Evolutionary conservation across 2,888 invertebrate species (phyloP).

Genomic region (Hirudinaria manillensis): DNA sequence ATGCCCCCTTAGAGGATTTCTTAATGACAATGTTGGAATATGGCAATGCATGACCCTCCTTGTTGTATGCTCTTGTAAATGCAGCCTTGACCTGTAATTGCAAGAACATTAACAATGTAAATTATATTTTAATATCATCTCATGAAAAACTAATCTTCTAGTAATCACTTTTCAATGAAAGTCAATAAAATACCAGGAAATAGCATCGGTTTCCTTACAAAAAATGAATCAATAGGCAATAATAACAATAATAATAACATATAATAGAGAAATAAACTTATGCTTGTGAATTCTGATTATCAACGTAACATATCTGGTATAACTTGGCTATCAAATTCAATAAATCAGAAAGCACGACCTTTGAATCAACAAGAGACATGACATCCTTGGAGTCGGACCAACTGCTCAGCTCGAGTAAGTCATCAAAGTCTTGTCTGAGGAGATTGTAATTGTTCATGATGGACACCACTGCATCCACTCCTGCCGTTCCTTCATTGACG

Average conservation of each 20-base stretch:
- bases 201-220: too few relatives aligned
- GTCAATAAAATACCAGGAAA: too few relatives aligned
- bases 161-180: too few relatives aligned
- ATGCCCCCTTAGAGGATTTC: conserved; percentile 52
- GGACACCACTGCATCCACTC: conserved; percentile 65
- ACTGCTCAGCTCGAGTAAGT: conserved; percentile 72
- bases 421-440: conserved; percentile 83
- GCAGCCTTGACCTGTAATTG: conserved; percentile 75
- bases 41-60: conserved; percentile 70
- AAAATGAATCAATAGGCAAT: too few relatives aligned
- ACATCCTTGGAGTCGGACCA: conserved; percentile 72
- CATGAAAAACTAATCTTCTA: too few relatives aligned
- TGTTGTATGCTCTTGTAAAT: conserved; percentile 86
- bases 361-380: conserved; percentile 63
- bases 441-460: conserved; percentile 79
- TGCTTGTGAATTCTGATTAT: too few relatives aligned
- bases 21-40: conserved; percentile 66
- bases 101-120: too few relatives aligned
- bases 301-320: too few relatives aligned
- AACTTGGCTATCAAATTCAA: too few relatives aligned
- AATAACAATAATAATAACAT: too few relatives aligned
- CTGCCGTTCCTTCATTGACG: conserved; percentile 65
- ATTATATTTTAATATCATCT: too few relatives aligned
- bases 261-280: too few relatives aligned
- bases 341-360: neutral